Percentiles rank a stretch among this genome's conserved stretches.
phyloP scores from a whole-genome alignment of 1,140 invertebrate genomes.

The Drosophila erecta region DNA sequence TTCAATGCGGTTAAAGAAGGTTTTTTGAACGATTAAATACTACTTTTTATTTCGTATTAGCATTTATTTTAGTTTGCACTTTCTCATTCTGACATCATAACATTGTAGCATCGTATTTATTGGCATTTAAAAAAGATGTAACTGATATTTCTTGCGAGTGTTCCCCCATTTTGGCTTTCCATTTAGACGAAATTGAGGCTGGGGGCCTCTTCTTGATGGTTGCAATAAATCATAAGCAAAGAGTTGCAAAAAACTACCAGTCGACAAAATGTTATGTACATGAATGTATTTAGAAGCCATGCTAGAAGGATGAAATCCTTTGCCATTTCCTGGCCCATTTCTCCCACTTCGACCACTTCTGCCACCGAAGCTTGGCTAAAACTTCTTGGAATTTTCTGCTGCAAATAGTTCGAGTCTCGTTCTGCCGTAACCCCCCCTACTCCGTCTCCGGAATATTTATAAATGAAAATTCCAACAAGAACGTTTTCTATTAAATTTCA shows the following conservation, averaged over 20 bases:
- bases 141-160: not conserved
- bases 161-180: constrained; percentile 5
- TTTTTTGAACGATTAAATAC: no score
- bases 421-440: constrained; percentile 2
- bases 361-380: constrained; percentile 49
- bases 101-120: no score
- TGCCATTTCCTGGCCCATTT: not conserved
- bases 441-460: constrained; percentile 64
- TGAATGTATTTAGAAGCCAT: constrained; percentile 51
- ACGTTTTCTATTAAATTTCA: constrained; percentile 82
- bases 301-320: constrained; percentile 42
- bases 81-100: no score
- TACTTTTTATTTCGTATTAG: no score
- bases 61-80: no score
- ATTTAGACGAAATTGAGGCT: constrained; percentile 5
- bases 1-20: no score
- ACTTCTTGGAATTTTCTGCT: constrained; percentile 77
- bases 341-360: not conserved
- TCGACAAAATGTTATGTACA: constrained; percentile 52
- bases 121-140: no score
- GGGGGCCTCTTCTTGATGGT: constrained; percentile 24
- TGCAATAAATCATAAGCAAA: constrained; percentile 55
- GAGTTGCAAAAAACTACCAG: constrained; percentile 44
- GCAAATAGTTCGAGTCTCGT: constrained; percentile 64
- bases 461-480: constrained; percentile 83